Conservation (phyloP, 2,797 vertebrate species). For the Microctenopoma stevenorrisi region DNA sequence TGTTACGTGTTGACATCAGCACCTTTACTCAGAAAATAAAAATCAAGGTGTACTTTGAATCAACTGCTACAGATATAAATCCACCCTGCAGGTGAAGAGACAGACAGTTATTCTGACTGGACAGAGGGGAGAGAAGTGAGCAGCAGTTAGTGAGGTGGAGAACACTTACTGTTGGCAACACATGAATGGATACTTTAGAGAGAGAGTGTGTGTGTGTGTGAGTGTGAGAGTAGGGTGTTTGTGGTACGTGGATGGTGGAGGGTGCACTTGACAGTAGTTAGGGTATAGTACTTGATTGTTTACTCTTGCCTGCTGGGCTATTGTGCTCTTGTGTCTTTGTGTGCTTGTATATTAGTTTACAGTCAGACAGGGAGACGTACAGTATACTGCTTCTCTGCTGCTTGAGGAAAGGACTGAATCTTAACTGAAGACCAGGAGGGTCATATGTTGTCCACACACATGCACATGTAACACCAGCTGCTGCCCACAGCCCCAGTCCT, state of each 20-base stretch:
- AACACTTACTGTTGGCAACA: conserved; percentile 77
- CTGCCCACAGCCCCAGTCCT: conserved; percentile 69
- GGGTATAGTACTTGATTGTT: conserved; percentile 72
- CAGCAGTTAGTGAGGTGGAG: conserved; percentile 85
- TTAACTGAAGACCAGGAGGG: conserved; percentile 70
- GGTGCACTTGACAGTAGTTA: conserved; percentile 67
- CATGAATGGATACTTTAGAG: conserved; percentile 78
- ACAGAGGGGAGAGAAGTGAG: conserved; percentile 53
- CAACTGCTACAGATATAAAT: conserved; percentile 2
- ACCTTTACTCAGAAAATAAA: conserved; percentile 12
- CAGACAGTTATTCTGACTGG: conserved; percentile 51
- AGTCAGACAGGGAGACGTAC: conserved; percentile 50
- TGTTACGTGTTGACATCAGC: not conserved
- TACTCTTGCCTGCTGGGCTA: conserved; percentile 74
- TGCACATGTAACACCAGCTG: conserved; percentile 73
- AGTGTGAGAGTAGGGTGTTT: conserved; percentile 7
- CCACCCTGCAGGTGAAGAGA: conserved; percentile 46
- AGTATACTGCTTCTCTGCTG: conserved; percentile 57
- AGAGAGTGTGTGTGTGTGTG: conserved; percentile 64
- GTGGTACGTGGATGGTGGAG: not conserved
- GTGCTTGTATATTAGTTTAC: conserved; percentile 53
- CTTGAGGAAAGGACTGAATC: conserved; percentile 37
- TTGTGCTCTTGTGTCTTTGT: conserved; percentile 45
- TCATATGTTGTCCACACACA: conserved; percentile 60
- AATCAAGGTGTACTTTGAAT: conserved; percentile 1